Evolutionary conservation across 2,797 vertebrate species (phyloP).

Genomic region (Florisuga fusca): DNA sequence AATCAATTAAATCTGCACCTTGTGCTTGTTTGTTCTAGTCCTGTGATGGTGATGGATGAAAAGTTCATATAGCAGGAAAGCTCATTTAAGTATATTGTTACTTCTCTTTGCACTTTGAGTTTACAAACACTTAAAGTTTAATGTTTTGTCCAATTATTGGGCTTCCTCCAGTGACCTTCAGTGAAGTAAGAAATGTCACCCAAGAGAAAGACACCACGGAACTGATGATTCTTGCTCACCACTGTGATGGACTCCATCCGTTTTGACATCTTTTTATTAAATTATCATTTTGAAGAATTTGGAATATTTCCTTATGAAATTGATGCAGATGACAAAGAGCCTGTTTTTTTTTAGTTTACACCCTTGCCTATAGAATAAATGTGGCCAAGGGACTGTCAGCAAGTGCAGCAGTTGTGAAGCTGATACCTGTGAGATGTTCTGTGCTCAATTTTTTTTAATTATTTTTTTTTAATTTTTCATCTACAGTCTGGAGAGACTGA

Average conservation of each 20-base stretch:
- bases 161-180: not conserved
- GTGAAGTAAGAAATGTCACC: not conserved
- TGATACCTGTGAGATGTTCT: not conserved
- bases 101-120: not conserved
- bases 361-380: not conserved
- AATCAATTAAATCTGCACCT: not conserved
- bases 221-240: not conserved
- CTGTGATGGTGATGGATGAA: not conserved
- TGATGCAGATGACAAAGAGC: not conserved
- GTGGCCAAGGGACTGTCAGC: not conserved
- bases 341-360: not conserved
- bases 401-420: not conserved
- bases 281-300: not conserved
- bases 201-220: not conserved
- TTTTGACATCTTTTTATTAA: not conserved
- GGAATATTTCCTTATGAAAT: not conserved
- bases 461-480: not conserved
- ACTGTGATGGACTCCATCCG: not conserved
- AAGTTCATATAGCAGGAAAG: not conserved
- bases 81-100: not conserved
- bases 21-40: not conserved
- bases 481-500: rapidly evolving
- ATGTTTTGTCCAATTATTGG: not conserved
- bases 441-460: not conserved
- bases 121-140: not conserved